Evolutionary conservation across 2,888 invertebrate genomes (phyloP).

Genomic region (Apotomis capreana): DNA sequence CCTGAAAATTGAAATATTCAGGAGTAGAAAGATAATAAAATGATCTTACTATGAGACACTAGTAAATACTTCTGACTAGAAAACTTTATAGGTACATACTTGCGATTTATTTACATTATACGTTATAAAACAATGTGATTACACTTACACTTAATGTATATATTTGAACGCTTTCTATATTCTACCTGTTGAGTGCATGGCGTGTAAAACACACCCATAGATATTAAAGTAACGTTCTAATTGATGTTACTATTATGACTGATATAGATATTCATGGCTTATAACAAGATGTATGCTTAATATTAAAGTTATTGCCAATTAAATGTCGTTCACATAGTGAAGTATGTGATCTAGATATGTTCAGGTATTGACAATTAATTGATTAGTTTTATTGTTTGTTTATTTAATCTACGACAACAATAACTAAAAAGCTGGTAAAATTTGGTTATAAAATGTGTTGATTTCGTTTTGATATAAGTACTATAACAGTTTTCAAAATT

Average conservation of each 20-base stretch:
- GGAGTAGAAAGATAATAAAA: conserved; percentile 40
- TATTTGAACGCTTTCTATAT: neutral
- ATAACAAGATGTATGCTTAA: neutral
- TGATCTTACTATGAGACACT: conserved; percentile 48
- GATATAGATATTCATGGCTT: neutral
- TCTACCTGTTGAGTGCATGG: neutral
- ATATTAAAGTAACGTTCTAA: neutral
- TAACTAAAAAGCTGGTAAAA: neutral
- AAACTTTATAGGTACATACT: conserved; percentile 50
- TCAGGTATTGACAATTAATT: neutral
- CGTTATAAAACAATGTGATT: neutral
- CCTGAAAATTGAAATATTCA: neutral
- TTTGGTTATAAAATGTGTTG: conserved; percentile 5
- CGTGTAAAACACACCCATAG: neutral
- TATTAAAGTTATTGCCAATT: neutral
- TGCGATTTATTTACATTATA: conserved; percentile 3
- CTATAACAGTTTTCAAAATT: neutral
- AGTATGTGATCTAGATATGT: neutral
- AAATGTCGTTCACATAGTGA: neutral
- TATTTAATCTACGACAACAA: neutral
- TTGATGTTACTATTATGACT: neutral
- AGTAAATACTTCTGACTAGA: conserved; percentile 68
- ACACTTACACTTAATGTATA: neutral
- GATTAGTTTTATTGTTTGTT: neutral
- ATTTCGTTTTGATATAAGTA: neutral